These are phyloP conservation scores for Musca domestica DNA, from an alignment of 1,140 invertebrate species.

Conservation along the genomic window DNA sequence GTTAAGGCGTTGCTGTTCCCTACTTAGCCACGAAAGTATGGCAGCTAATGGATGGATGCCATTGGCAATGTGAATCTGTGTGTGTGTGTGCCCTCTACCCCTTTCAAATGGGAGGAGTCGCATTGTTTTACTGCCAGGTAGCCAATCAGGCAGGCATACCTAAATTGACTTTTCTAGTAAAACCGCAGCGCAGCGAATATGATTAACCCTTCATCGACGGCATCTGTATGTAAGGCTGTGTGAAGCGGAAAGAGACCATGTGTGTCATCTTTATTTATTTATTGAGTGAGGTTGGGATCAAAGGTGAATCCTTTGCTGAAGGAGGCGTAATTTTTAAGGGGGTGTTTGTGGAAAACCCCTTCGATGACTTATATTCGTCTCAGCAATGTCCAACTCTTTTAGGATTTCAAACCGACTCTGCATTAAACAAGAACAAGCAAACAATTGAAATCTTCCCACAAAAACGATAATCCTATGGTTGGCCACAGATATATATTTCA, in stretches of 20 bases:
- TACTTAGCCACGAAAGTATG: neutral
- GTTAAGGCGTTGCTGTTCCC: conserved; percentile 14
- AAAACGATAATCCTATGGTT: conserved; percentile 21
- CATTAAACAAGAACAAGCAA: neutral
- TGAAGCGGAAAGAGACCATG: no score
- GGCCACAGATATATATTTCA: conserved; percentile 10
- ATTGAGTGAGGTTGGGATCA: no score
- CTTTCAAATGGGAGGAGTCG: neutral
- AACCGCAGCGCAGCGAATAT: conserved; percentile 24
- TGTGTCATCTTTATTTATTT: no score
- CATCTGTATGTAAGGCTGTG: no score
- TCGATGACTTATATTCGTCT: neutral
- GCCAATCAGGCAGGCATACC: neutral
- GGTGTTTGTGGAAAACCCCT: conserved; percentile 2
- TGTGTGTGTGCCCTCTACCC: no score
- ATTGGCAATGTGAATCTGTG: no score
- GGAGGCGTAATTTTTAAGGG: neutral
- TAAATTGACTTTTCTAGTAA: conserved; percentile 14
- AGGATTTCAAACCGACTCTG: neutral
- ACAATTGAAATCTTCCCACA: conserved; percentile 21
- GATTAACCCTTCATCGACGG: conserved; percentile 23
- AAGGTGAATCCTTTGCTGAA: neutral
- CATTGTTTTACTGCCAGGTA: neutral
- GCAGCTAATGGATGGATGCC: no score
- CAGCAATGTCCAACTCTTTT: neutral